Percentiles rank a stretch among this genome's conserved stretches.
Conservation (phyloP, 2,888 invertebrate species). For the Aphidoletes aphidimyza region DNA sequence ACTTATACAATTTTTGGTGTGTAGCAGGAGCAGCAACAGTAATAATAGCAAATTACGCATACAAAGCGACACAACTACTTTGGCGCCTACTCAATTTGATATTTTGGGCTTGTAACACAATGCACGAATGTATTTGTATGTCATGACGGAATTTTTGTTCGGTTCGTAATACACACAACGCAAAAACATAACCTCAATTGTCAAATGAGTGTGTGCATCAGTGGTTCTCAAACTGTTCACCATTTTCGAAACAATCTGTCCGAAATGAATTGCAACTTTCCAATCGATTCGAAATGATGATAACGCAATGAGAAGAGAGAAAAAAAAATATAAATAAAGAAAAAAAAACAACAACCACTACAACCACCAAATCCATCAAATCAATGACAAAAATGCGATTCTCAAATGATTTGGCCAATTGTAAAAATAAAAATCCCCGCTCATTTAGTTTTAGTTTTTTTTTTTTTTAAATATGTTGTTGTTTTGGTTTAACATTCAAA, state of each 20-base stretch:
- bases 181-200: slow-evolving; percentile 30
- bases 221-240: neutral
- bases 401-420: too few species aligned
- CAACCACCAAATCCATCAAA: too few species aligned
- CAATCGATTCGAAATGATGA: neutral
- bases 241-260: neutral
- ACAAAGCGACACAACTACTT: neutral
- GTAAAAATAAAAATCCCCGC: too few species aligned
- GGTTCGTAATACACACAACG: too few species aligned
- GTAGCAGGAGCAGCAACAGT: too few species aligned
- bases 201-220: neutral
- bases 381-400: too few species aligned
- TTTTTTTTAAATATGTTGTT: too few species aligned
- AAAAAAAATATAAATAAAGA: neutral
- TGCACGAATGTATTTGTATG: neutral
- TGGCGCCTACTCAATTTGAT: slow-evolving; percentile 39
- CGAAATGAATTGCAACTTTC: slow-evolving; percentile 1
- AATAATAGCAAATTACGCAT: neutral
- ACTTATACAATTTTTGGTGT: neutral
- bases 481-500: too few species aligned
- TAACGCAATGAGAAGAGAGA: neutral
- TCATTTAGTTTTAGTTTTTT: too few species aligned
- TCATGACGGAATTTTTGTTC: too few species aligned
- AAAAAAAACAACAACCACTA: too few species aligned
- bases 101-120: neutral